Evolutionary conservation across 2,797 vertebrate genomes (phyloP).

Genomic region (Enteromius radiatus): DNA sequence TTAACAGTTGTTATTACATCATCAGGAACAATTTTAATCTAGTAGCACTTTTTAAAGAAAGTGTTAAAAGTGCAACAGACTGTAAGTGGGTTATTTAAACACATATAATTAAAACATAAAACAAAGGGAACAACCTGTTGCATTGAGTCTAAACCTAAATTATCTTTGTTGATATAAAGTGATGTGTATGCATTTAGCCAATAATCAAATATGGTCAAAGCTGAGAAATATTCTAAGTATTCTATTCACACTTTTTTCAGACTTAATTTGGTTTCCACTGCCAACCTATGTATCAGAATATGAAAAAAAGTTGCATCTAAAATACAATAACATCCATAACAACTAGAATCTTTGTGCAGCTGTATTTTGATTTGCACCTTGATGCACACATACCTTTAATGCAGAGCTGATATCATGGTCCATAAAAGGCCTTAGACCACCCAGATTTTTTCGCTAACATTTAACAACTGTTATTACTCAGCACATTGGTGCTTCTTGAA

Average conservation of each 20-base stretch:
- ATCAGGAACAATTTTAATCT: neutral
- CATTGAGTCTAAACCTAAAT: neutral
- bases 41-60: neutral
- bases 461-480: neutral
- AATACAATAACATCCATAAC: no score
- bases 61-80: neutral
- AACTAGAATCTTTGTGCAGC: no score
- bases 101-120: neutral
- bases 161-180: neutral
- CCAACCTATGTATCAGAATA: neutral
- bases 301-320: neutral
- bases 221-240: neutral
- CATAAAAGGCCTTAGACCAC: neutral
- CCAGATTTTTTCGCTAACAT: neutral
- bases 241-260: neutral
- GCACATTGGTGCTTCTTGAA: neutral
- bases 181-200: neutral
- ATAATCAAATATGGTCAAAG: neutral
- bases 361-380: no score
- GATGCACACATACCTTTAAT: no score
- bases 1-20: neutral
- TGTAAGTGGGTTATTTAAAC: neutral
- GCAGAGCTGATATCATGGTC: no score
- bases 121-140: neutral
- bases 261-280: neutral